These are phyloP conservation scores for Megamerina dolium DNA, from an alignment of 2,888 invertebrate genomes.

Conservation along the genomic window DNA sequence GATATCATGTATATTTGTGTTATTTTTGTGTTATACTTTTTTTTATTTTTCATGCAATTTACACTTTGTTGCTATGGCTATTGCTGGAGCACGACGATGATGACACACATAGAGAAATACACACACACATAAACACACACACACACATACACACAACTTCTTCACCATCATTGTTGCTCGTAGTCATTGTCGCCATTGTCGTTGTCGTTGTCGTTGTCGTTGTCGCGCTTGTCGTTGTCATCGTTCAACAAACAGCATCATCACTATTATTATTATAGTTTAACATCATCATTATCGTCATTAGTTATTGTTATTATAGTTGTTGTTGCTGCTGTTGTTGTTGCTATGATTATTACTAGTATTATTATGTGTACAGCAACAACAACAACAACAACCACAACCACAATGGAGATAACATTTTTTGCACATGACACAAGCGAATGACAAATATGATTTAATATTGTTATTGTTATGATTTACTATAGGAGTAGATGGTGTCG, in stretches of 20 bases:
- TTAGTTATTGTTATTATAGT: background rate
- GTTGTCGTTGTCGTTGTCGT: slow-evolving; percentile 9
- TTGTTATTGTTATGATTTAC: too few species aligned
- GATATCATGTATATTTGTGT: slow-evolving; percentile 4
- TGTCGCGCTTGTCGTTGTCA: slow-evolving; percentile 21
- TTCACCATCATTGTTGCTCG: slow-evolving; percentile 1
- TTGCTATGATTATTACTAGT: background rate
- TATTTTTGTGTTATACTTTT: background rate
- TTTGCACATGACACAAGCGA: background rate
- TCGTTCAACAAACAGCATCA: slow-evolving; percentile 22
- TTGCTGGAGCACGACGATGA: background rate
- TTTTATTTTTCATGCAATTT: background rate
- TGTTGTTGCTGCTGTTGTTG: slow-evolving; percentile 1
- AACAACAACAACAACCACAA: background rate
- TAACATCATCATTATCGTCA: slow-evolving; percentile 21
- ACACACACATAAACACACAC: background rate
- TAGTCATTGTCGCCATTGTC: slow-evolving; percentile 5
- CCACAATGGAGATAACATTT: background rate
- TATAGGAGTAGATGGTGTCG: too few species aligned
- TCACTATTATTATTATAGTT: slow-evolving; percentile 16
- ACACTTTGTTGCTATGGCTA: slow-evolving; percentile 5
- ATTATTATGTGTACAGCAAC: slow-evolving; percentile 1
- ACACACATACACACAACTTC: background rate
- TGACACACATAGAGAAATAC: background rate
- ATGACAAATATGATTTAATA: too few species aligned